phyloP scores from a whole-genome alignment of 2,797 vertebrate genomes.

The Alosa sapidissima region DNA sequence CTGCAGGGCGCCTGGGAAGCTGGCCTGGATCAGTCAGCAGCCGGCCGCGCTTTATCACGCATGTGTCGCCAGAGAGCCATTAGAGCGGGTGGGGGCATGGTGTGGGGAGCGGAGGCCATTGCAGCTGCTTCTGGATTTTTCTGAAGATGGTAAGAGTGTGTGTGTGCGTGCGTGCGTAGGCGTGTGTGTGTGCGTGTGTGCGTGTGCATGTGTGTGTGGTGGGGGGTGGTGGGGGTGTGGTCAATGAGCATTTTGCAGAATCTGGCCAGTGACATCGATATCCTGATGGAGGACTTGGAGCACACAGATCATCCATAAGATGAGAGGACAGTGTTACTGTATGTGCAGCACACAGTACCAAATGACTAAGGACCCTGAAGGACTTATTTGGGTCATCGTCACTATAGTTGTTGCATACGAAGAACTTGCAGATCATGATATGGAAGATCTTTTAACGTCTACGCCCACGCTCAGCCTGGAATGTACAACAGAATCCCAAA shows the following conservation, averaged over 20 bases:
- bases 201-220: neutral
- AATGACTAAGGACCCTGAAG: neutral
- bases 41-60: constrained; percentile 57
- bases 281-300: neutral
- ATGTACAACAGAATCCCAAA: too few relatives aligned
- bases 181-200: constrained; percentile 3
- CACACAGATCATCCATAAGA: neutral
- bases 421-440: too few relatives aligned
- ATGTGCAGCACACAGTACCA: neutral
- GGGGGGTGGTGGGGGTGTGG: neutral
- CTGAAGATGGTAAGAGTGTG: neutral
- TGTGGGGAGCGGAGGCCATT: constrained; percentile 25
- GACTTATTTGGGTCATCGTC: neutral
- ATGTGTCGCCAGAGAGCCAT: constrained; percentile 54
- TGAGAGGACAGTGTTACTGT: neutral
- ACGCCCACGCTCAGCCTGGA: too few relatives aligned
- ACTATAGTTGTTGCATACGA: too few relatives aligned
- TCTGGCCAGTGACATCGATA: neutral
- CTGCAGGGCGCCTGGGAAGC: constrained; percentile 50
- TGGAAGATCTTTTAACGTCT: too few relatives aligned
- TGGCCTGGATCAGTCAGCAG: constrained; percentile 65
- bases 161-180: constrained; percentile 34
- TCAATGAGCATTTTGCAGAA: neutral
- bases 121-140: constrained; percentile 50
- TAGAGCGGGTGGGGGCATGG: constrained; percentile 37